A percentile compares a stretch with the other conserved stretches of the same genome.
These are phyloP conservation scores for Agonopterix heracliana DNA, from an alignment of 2,888 invertebrate genomes.

Conservation along the genomic window DNA sequence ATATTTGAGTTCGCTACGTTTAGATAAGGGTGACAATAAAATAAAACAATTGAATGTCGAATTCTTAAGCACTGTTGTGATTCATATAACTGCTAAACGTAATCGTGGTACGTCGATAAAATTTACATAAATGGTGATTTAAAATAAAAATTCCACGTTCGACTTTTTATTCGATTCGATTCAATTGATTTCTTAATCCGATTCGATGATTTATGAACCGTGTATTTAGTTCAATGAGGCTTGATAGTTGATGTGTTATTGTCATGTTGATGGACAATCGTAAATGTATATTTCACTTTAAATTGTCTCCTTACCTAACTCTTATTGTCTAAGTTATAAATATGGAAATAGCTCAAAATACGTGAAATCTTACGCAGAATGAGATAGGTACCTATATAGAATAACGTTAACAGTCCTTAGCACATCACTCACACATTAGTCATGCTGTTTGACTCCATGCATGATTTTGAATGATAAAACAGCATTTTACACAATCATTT, in stretches of 20 bases:
- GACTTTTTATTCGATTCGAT: constrained; percentile 37
- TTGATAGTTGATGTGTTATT: constrained; percentile 66
- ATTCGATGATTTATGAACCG: constrained; percentile 51
- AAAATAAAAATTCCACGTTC: constrained; percentile 24
- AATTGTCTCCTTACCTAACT: constrained; percentile 28
- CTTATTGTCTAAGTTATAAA: no score
- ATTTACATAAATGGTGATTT: constrained; percentile 39
- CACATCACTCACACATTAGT: constrained; percentile 41
- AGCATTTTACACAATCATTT: background rate
- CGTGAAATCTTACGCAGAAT: no score
- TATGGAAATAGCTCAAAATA: no score
- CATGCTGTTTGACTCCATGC: constrained; percentile 26
- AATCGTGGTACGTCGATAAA: constrained; percentile 21
- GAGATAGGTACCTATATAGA: background rate
- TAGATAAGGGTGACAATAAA: no score
- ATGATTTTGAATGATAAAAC: background rate
- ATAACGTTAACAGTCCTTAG: constrained; percentile 55
- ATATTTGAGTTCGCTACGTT: no score
- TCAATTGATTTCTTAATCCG: constrained; percentile 50
- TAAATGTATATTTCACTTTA: constrained; percentile 61
- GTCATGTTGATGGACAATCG: constrained; percentile 59
- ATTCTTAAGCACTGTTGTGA: no score
- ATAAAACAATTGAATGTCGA: background rate
- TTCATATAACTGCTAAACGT: no score
- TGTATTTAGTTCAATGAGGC: constrained; percentile 65